These are phyloP conservation scores for Xiphorhynchus elegans DNA, from an alignment of 2,113 vertebrate genomes.

Conservation along the genomic window DNA sequence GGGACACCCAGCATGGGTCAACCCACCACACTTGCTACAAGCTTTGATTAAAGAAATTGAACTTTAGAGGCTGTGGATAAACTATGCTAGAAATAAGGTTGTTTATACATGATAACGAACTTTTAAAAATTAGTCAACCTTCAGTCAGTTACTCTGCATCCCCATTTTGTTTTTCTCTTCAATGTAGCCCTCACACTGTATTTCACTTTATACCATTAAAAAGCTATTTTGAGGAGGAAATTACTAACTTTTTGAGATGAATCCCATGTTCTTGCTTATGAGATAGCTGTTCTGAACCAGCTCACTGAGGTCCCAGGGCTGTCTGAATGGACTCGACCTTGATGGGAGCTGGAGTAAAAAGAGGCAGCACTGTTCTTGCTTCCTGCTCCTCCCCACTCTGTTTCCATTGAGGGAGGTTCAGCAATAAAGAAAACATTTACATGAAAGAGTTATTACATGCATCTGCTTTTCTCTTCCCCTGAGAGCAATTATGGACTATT, in stretches of 20 bases:
- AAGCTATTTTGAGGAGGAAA: background rate
- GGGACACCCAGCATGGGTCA: background rate
- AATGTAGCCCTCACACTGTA: background rate
- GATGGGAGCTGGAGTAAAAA: background rate
- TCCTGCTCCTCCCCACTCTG: background rate
- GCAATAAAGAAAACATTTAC: background rate
- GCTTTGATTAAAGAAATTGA: background rate
- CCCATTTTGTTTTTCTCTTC: background rate
- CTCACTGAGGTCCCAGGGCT: background rate
- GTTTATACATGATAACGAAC: background rate
- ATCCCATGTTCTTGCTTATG: background rate
- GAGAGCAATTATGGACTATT: background rate
- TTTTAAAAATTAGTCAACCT: background rate
- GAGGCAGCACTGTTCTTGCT: background rate
- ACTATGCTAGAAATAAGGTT: background rate
- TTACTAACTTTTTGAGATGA: background rate
- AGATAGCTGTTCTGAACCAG: background rate
- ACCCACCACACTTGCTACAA: background rate
- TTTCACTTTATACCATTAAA: background rate
- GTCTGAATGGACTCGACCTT: background rate
- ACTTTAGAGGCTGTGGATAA: background rate
- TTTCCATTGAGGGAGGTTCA: background rate
- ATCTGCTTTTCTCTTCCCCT: background rate
- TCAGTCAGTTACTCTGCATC: background rate
- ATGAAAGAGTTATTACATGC: background rate